These are phyloP conservation scores for Micrasema minimum DNA, from an alignment of 1,140 invertebrate species.

Conservation along the genomic window DNA sequence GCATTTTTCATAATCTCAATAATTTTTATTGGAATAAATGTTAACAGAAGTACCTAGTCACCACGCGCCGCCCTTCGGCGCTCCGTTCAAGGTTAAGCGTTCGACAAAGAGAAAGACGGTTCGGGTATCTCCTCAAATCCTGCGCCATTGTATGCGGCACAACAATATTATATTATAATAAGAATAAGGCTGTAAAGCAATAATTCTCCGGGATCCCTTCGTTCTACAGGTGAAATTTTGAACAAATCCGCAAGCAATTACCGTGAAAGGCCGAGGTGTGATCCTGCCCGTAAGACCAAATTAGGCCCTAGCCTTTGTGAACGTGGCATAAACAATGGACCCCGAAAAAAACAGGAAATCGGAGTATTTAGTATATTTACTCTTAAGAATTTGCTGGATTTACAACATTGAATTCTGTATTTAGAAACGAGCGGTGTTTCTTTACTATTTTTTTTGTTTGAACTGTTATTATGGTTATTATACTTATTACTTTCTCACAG, in stretches of 20 bases:
- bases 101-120: conserved; percentile 27
- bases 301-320: conserved; percentile 4
- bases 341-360: conserved; percentile 27
- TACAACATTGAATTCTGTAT: no score
- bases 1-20: background rate
- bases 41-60: background rate
- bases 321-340: conserved; percentile 29
- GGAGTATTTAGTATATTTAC: no score
- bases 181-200: conserved; percentile 19
- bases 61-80: conserved; percentile 15
- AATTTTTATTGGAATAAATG: background rate
- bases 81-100: conserved; percentile 20
- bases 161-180: background rate
- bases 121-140: conserved; percentile 1
- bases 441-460: no score
- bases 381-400: no score
- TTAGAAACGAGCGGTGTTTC: no score
- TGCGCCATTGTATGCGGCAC: no score
- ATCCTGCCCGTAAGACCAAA: background rate
- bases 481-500: no score
- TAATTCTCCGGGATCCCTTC: conserved; percentile 28
- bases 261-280: conserved; percentile 1
- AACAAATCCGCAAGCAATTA: conserved; percentile 36
- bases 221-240: conserved; percentile 33
- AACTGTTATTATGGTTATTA: no score